Base-by-base conservation (phyloP, 2,888 invertebrate species). In the Melangyna quadrimaculata region DNA sequence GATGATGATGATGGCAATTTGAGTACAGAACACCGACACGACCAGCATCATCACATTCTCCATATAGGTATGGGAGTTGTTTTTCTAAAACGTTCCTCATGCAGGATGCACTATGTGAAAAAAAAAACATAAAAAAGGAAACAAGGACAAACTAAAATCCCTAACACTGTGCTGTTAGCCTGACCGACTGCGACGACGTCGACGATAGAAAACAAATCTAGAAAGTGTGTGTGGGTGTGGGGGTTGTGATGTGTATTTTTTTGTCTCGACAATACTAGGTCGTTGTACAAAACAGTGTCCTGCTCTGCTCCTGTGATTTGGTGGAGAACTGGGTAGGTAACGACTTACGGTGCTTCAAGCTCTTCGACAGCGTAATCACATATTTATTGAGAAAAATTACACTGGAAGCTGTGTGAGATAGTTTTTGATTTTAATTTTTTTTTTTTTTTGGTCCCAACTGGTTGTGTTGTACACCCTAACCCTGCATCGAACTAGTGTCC, bases 301-400 rank as follows among this genome's bases (percentile, higher is more conserved):
- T 43, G n/a, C 22, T 37, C 14, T 37, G 27, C 53, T 37, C 37
- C 35, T 37, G 27, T 55, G 37, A 24, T 40, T 35, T 61, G 29
- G 43, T 61, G 43, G 32, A 24, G 14, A 24, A 57, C 17, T 51
- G 24, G 51, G 48, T 22, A 59, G 51, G 48, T 22, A 59, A 35
- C 59, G 35, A 32, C 32, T 14, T 24, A 55, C n/a, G 51, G 19
- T 45, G 27, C 27, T 48, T 53, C 22, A 45, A 35, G 35, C 69
- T 17, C 27, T 61, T 17, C 37, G 45, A 61, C 73, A 61, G 43
- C 57, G 70, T 78, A 79, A 82, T 79, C 70, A 79, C 57, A 84
- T 79, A 84, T 79, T 79, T 79, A 83, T 79, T 79, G 73, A 71
- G 78, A 48, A 74, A 83, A 79, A 84, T 71, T 71, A 79, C 79